Percentiles rank a stretch among this genome's conserved stretches.
phyloP scores from a whole-genome alignment of 2,888 invertebrate species.

The Eledone cirrhosa region DNA sequence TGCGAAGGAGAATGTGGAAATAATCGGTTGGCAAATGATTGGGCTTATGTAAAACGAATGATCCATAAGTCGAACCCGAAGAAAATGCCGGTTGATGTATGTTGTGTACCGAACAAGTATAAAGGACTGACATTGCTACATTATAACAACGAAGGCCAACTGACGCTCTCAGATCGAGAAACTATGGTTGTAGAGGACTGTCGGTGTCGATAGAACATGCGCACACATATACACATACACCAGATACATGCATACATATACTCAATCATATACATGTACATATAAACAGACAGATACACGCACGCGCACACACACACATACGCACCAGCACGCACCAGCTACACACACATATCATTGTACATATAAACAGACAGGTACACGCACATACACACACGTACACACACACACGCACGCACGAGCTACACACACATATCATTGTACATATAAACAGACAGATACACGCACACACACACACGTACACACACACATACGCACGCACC shows the following conservation, averaged over 20 bases:
- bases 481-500: neutral
- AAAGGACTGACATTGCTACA: neutral
- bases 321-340: no score
- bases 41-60: neutral
- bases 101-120: slow-evolving; percentile 10
- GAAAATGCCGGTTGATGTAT: slow-evolving; percentile 16
- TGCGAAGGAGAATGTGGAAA: slow-evolving; percentile 15
- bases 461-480: no score
- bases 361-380: no score
- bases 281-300: no score
- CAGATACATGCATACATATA: no score
- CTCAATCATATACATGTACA: no score
- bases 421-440: no score
- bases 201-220: slow-evolving; percentile 6
- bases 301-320: no score
- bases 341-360: no score
- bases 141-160: slow-evolving; percentile 14
- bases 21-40: slow-evolving; percentile 5
- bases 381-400: no score
- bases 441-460: no score
- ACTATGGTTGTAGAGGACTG: slow-evolving; percentile 18
- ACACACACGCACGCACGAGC: no score
- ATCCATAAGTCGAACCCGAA: neutral
- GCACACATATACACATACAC: neutral
- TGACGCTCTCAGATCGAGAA: neutral